A percentile compares a stretch with the other conserved stretches of the same genome.
These are phyloP conservation scores for Columbina picui DNA, from an alignment of 2,113 vertebrate genomes.

Conservation along the genomic window DNA sequence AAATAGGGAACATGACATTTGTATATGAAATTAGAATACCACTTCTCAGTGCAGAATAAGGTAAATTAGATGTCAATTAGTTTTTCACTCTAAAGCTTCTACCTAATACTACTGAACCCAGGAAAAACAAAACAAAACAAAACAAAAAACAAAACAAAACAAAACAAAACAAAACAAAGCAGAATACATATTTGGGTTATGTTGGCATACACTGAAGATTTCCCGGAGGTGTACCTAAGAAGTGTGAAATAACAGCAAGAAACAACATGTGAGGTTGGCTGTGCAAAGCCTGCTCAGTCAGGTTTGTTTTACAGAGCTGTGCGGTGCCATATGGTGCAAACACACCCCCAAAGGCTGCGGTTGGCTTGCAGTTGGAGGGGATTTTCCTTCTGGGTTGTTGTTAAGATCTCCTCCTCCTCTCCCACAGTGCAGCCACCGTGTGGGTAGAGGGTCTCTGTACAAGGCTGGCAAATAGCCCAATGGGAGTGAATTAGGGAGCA, in stretches of 20 bases:
- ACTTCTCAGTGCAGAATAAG: background rate
- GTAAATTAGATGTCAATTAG: background rate
- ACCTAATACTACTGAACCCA: background rate
- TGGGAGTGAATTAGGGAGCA: background rate
- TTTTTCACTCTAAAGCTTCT: background rate
- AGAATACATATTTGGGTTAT: background rate
- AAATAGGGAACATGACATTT: background rate
- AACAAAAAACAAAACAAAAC: background rate
- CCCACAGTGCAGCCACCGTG: background rate
- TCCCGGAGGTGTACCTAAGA: background rate
- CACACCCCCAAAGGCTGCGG: background rate
- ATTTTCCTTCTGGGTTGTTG: background rate
- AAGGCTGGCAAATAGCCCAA: background rate
- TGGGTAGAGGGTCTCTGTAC: rapidly evolving
- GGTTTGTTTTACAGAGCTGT: background rate
- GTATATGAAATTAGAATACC: background rate
- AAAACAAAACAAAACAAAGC: background rate
- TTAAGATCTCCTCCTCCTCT: background rate
- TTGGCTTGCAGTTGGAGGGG: background rate
- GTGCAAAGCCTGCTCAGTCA: background rate
- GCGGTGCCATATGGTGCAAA: background rate
- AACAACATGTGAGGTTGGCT: background rate
- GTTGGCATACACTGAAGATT: background rate
- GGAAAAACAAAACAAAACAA: background rate
- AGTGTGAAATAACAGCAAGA: background rate